Conservation (phyloP, 92 coral and sea anemone genomes). For the Palythoa heliodiscus region DNA sequence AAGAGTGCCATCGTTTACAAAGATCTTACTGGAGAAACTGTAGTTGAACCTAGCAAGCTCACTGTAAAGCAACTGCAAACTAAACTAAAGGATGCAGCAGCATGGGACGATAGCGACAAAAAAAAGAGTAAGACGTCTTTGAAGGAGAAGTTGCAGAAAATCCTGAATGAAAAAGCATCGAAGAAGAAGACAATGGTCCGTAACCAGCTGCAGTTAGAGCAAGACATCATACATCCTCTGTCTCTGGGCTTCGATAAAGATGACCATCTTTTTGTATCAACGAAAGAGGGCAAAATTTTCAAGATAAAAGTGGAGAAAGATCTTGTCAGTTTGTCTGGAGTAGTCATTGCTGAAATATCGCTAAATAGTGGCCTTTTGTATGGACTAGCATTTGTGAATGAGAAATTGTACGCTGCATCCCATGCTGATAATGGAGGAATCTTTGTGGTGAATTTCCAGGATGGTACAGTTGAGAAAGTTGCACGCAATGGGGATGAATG, state of each 20-base stretch:
- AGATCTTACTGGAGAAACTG: constrained; percentile 10
- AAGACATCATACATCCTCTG: constrained; percentile 21
- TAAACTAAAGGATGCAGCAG: constrained; percentile 18
- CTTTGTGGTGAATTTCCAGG: constrained; percentile 26
- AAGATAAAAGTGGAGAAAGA: constrained; percentile 38
- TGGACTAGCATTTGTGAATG: constrained; percentile 47
- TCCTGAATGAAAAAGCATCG: constrained; percentile 38
- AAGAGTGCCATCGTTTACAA: constrained; percentile 7
- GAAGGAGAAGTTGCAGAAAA: constrained; percentile 34
- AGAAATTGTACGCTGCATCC: constrained; percentile 37
- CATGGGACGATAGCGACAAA: constrained; percentile 17
- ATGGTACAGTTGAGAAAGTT: constrained; percentile 41
- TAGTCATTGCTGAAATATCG: constrained; percentile 31
- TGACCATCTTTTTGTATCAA: constrained; percentile 38
- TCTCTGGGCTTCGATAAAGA: constrained; percentile 35
- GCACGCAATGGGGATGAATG: constrained; percentile 19
- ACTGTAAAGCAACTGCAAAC: constrained; percentile 20
- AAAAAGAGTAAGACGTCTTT: background rate
- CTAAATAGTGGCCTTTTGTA: constrained; percentile 47
- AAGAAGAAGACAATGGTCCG: constrained; percentile 4
- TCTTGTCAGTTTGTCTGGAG: constrained; percentile 37
- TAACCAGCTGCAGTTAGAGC: constrained; percentile 44
- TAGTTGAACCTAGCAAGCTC: constrained; percentile 5
- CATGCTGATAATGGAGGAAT: constrained; percentile 41
- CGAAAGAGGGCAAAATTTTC: constrained; percentile 34